phyloP scores from a whole-genome alignment of 1,140 invertebrate species.

The Dendrolimus kikuchii region DNA sequence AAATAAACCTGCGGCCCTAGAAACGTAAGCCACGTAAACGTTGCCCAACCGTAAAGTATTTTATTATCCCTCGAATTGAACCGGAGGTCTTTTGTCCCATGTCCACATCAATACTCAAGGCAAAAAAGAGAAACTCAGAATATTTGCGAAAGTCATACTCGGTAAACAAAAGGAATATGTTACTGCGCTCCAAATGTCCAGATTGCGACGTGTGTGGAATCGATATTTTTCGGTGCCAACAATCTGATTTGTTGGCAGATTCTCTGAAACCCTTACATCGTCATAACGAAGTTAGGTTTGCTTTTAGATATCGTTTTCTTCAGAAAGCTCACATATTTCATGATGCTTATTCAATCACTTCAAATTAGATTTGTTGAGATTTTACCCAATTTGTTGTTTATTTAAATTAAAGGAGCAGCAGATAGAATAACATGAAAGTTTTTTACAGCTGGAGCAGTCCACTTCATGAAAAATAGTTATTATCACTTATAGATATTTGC shows the following conservation, averaged over 20 bases:
- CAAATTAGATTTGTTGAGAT: too few relatives aligned
- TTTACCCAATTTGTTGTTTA: too few relatives aligned
- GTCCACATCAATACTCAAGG: conserved; percentile 22
- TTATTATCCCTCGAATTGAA: conserved; percentile 34
- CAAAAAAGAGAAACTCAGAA: conserved; percentile 12
- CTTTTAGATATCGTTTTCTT: too few relatives aligned
- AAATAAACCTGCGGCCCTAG: conserved; percentile 18
- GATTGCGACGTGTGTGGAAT: conserved; percentile 2
- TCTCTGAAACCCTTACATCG: background rate
- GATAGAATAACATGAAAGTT: too few relatives aligned
- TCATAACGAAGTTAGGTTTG: background rate
- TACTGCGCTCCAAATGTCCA: background rate
- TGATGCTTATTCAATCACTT: too few relatives aligned
- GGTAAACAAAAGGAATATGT: conserved; percentile 16
- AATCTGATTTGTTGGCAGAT: background rate
- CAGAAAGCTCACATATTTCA: too few relatives aligned
- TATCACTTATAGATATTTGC: too few relatives aligned
- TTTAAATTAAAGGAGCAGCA: too few relatives aligned
- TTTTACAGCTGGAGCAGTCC: too few relatives aligned
- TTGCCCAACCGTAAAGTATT: conserved; percentile 31
- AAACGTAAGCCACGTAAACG: conserved; percentile 22
- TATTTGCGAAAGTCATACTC: conserved; percentile 17
- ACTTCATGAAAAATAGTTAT: too few relatives aligned
- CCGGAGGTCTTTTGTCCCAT: conserved; percentile 23
- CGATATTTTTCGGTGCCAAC: conserved; percentile 4